Base-by-base conservation (phyloP, 2,888 invertebrate species). In the Philhelius pedissequus region DNA sequence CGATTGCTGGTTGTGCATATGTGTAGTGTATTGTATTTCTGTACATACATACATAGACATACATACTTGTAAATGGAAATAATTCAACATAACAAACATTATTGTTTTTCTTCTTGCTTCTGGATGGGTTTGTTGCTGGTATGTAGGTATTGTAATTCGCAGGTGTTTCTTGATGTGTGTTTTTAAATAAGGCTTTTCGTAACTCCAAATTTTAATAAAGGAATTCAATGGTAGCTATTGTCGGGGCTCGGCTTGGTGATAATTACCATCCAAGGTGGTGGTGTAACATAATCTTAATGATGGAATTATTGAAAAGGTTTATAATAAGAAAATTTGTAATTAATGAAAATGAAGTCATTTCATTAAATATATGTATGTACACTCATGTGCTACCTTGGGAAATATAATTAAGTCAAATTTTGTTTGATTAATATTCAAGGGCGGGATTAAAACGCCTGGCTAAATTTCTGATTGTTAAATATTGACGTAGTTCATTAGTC, bases 1-100 rank as follows among this genome's bases (percentile, higher is more conserved):
- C 79, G 75, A 83, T 83, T 83, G 74, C 56, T 62, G 22, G 35
- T 22, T 38, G 7, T 15, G 15, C 5, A 20, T 15, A 30, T 35
- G 20, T 38, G 6, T 32, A 3, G 50, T 25, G 27, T 7, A 7
- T 45, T 27, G 18, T 43, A 43, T 30, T 43, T 38, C 4, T 38
- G n/a, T n/a, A n/a, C n/a, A n/a, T n/a, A n/a, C n/a, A n/a, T n/a
- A n/a, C n/a, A n/a, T n/a, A n/a, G n/a, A n/a, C n/a, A n/a, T n/a
- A n/a, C n/a, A n/a, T n/a, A n/a, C n/a, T n/a, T n/a, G n/a, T n/a
- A n/a, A n/a, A 38, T 38, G 15, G 11, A 30, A 32, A 54, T 54
- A 30, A 54, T 48, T 48, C 13, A 22, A 48, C 48, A 54, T n/a
- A n/a, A n/a, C n/a, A n/a, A n/a, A n/a, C n/a, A n/a, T n/a, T n/a